phyloP scores from a whole-genome alignment of 2,113 vertebrate species.

The Turnix velox region DNA sequence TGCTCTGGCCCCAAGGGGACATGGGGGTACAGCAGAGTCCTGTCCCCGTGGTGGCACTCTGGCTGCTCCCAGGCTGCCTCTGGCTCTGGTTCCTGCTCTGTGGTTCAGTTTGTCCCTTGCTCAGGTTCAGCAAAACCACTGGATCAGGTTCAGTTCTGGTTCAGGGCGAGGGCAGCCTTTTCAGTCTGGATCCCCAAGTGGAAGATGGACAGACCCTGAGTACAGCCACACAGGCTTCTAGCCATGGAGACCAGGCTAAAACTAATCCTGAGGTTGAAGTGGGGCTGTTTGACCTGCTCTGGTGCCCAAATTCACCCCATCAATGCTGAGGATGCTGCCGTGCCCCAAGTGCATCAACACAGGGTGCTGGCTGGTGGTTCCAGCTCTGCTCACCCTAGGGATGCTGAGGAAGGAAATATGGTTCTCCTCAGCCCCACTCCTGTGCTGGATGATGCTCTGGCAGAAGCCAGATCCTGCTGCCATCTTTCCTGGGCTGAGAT shows the following conservation, averaged over 20 bases:
- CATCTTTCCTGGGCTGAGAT: fast-evolving
- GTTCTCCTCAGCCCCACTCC: not conserved
- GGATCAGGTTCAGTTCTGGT: not conserved
- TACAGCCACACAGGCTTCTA: fast-evolving
- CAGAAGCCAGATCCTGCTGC: not conserved
- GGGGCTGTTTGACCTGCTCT: fast-evolving
- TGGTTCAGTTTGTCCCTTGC: not conserved
- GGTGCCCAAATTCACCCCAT: not conserved
- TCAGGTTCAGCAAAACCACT: not conserved
- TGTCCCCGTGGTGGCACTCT: too few species aligned
- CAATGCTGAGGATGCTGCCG: not conserved
- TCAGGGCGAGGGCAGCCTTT: not conserved
- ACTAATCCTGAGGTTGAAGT: fast-evolving
- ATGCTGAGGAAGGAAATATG: not conserved
- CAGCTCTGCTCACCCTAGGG: not conserved
- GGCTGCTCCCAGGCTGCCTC: not conserved
- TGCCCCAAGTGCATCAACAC: not conserved
- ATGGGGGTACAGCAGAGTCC: too few species aligned
- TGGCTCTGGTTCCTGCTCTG: not conserved
- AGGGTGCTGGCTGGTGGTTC: not conserved
- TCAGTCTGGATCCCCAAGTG: not conserved
- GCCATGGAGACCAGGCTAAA: not conserved
- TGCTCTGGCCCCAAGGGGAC: not conserved
- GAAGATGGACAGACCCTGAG: not conserved
- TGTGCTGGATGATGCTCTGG: not conserved